Evolutionary conservation across 2,888 invertebrate species (phyloP).

Genomic region (Cosmopolites sordidus): DNA sequence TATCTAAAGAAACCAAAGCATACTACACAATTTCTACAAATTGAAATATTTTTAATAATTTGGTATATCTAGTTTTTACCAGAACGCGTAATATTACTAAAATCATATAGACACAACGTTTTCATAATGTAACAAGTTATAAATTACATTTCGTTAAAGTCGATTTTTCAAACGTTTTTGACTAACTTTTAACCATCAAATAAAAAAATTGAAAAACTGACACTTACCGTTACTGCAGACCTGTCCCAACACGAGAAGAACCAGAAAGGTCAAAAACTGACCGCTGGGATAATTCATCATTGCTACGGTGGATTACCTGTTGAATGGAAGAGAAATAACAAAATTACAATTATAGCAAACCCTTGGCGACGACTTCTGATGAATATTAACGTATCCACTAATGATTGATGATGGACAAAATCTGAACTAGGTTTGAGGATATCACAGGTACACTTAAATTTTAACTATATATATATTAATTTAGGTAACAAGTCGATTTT

Average conservation of each 20-base stretch:
- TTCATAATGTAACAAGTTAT: no score
- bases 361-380: slow-evolving; percentile 7
- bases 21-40: no score
- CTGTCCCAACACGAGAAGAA: slow-evolving; percentile 43
- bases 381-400: not conserved
- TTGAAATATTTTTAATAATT: no score
- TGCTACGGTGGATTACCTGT: slow-evolving; percentile 22
- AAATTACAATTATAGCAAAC: slow-evolving; percentile 23
- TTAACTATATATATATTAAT: not conserved
- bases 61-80: no score
- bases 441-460: slow-evolving; percentile 17
- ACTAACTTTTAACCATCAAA: not conserved
- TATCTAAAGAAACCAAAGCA: no score
- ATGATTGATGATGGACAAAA: not conserved
- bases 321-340: slow-evolving; percentile 15
- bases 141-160: not conserved
- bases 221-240: slow-evolving; percentile 48
- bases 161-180: not conserved
- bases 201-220: slow-evolving; percentile 31
- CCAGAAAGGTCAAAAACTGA: slow-evolving; percentile 40
- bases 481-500: no score
- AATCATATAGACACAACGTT: no score
- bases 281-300: slow-evolving; percentile 29
- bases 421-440: slow-evolving; percentile 3
- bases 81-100: no score